A percentile compares a stretch with the other conserved stretches of the same genome.
phyloP scores from a whole-genome alignment of 1,140 invertebrate genomes.

The Diplogasteroides magnus region DNA sequence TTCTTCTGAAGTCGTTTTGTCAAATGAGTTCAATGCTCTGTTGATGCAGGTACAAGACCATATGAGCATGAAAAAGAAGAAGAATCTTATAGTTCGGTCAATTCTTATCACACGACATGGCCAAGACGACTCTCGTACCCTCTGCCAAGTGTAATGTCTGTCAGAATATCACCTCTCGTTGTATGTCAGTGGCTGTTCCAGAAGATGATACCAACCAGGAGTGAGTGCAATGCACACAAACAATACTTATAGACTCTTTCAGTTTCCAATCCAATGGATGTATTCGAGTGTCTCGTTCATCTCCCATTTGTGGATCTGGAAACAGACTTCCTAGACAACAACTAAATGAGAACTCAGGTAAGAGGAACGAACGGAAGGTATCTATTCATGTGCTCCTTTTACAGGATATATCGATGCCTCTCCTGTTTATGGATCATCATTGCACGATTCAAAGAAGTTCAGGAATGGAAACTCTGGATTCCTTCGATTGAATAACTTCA shows the following conservation, averaged over 20 bases:
- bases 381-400: not conserved
- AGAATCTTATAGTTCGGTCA: slow-evolving; percentile 53
- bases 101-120: slow-evolving; percentile 48
- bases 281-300: slow-evolving; percentile 51
- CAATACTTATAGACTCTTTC: slow-evolving; percentile 11
- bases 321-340: slow-evolving; percentile 50
- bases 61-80: too few species aligned
- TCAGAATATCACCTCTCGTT: slow-evolving; percentile 51
- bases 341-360: slow-evolving; percentile 52
- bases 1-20: slow-evolving; percentile 42
- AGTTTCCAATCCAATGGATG: slow-evolving; percentile 47
- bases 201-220: slow-evolving; percentile 41
- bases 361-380: not conserved
- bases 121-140: slow-evolving; percentile 52
- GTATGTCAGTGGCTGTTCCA: slow-evolving; percentile 49
- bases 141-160: slow-evolving; percentile 55
- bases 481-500: slow-evolving; percentile 50
- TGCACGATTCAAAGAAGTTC: slow-evolving; percentile 49
- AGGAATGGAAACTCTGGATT: slow-evolving; percentile 45
- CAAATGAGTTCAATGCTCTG: slow-evolving; percentile 48
- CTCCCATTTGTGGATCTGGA: slow-evolving; percentile 54
- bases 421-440: slow-evolving; percentile 48
- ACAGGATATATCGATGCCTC: slow-evolving; percentile 49
- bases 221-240: slow-evolving; percentile 16
- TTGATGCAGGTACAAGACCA: slow-evolving; percentile 47